A percentile compares a stretch with the other conserved stretches of the same genome.
Conservation (phyloP, 1,140 invertebrate species). For the Euglossa dilemma region DNA sequence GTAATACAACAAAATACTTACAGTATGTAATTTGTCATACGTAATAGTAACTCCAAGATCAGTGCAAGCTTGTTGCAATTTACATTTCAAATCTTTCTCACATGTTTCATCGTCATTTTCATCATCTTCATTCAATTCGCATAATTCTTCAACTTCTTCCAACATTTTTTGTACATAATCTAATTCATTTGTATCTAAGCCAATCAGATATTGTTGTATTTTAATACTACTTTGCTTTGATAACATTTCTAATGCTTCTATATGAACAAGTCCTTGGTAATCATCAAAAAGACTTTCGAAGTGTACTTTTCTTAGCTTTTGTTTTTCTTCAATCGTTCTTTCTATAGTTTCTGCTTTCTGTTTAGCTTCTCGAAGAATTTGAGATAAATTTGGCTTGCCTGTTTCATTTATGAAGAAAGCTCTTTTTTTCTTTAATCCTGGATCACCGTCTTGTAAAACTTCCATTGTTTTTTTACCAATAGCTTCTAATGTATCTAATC, state of each 20-base stretch:
- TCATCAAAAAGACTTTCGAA: constrained; percentile 94
- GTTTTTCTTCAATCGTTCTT: constrained; percentile 84
- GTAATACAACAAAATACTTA: constrained; percentile 67
- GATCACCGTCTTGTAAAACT: constrained; percentile 94
- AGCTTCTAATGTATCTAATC: constrained; percentile 93
- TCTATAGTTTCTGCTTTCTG: constrained; percentile 89
- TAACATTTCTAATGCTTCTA: constrained; percentile 95
- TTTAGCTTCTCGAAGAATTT: constrained; percentile 92
- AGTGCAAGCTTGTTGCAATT: constrained; percentile 83
- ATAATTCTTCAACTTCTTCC: constrained; percentile 90
- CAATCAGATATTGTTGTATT: constrained; percentile 85
- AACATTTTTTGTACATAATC: constrained; percentile 89
- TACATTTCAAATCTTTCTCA: constrained; percentile 83
- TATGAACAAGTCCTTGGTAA: constrained; percentile 92
- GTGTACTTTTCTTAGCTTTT: constrained; percentile 85
- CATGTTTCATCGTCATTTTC: constrained; percentile 84
- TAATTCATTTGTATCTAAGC: constrained; percentile 83
- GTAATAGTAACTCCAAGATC: constrained; percentile 84
- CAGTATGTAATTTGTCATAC: constrained; percentile 82
- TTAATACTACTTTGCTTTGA: constrained; percentile 92
- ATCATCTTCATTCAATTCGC: constrained; percentile 88
- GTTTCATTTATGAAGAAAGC: constrained; percentile 85
- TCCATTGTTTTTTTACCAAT: constrained; percentile 97
- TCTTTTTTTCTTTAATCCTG: constrained; percentile 91
- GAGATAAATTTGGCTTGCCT: constrained; percentile 83